phyloP scores from a whole-genome alignment of 1,140 invertebrate species.

The Drosophila triauraria region DNA sequence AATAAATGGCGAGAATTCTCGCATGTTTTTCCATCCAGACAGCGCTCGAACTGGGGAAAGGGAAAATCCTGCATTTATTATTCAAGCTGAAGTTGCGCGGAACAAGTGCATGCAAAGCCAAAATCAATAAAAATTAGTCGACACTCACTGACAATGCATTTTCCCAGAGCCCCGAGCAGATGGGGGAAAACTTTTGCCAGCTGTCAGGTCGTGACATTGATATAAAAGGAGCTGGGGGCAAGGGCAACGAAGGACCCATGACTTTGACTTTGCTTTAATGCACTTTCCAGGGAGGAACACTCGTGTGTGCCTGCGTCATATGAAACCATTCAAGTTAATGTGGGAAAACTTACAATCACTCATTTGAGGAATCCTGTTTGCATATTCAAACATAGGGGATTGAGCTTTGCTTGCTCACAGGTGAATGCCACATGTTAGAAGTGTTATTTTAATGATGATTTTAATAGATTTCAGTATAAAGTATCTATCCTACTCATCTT shows the following conservation, averaged over 20 bases:
- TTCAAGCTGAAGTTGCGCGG: slow-evolving; percentile 19
- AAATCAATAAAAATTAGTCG: slow-evolving; percentile 51
- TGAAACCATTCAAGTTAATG: slow-evolving; percentile 37
- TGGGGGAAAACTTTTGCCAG: slow-evolving; percentile 25
- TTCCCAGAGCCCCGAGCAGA: not conserved
- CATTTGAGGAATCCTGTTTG: slow-evolving; percentile 20
- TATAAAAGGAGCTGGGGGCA: slow-evolving; percentile 9
- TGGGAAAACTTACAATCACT: slow-evolving; percentile 26
- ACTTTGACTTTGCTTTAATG: slow-evolving; percentile 41
- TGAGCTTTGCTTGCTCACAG: not conserved
- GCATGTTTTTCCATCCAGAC: slow-evolving; percentile 15
- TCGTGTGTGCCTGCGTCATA: slow-evolving; percentile 11
- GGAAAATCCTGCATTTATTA: slow-evolving; percentile 23
- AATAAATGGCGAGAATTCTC: slow-evolving; percentile 25
- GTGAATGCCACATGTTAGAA: not conserved
- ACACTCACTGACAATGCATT: slow-evolving; percentile 44
- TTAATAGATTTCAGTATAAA: no score
- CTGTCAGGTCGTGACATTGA: slow-evolving; percentile 42
- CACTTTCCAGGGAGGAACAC: slow-evolving; percentile 27
- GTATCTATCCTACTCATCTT: no score
- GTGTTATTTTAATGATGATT: not conserved
- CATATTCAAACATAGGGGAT: slow-evolving; percentile 7
- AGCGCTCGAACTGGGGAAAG: slow-evolving; percentile 6
- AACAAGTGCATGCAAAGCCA: slow-evolving; percentile 36
- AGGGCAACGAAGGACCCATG: slow-evolving; percentile 18